Base-by-base conservation (phyloP, 2,797 vertebrate genomes). In the Capromys pilorides region DNA sequence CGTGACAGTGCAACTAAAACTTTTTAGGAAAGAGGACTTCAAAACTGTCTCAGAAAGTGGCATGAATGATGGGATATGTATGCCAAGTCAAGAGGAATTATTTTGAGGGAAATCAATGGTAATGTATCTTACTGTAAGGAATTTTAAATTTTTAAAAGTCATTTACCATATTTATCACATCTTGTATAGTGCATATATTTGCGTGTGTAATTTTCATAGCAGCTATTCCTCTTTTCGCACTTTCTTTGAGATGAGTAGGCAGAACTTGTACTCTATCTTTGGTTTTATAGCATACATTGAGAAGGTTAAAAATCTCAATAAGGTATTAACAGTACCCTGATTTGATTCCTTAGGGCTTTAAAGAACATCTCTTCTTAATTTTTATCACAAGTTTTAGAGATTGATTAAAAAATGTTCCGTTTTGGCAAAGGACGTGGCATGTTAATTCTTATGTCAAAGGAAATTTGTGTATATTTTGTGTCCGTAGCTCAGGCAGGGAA, bases 311-410 rank as follows among this genome's bases (percentile, higher is more conserved):
- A 49, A 64, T 88, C 31, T 78, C 22, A 89, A 59, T 64, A 78
- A 36, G 16, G n/a, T 89, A 66, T 81, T 87, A 66, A 57, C 28
- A 92, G 62, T 73, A 82, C 57, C 28, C 61, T 94, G 67, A 77
- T 49, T 91, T 92, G 54, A 66, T 94, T 88, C 82, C 41, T 26
- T 78, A 73, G 90, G 81, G 66, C 61, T 31, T 91, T 49, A 81
- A 88, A 84, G 45, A 89, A 71, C 87, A 49, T 67, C 21, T 1
- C 45, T 84, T 95, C 45, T 79, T 75, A 86, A 81, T 13, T 89
- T 93, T 10, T 79, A 8, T 64, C n/a, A 19, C 12, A 10, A 73
- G 54, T 77, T 86, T 93, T 54, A 93, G 92, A 91, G 64, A 84
- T 87, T 67, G 75, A 79, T 77, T 57, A 57, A 61, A 78, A 89